Evolutionary conservation across 2,888 invertebrate genomes (phyloP).

Genomic region (Antitype chi): DNA sequence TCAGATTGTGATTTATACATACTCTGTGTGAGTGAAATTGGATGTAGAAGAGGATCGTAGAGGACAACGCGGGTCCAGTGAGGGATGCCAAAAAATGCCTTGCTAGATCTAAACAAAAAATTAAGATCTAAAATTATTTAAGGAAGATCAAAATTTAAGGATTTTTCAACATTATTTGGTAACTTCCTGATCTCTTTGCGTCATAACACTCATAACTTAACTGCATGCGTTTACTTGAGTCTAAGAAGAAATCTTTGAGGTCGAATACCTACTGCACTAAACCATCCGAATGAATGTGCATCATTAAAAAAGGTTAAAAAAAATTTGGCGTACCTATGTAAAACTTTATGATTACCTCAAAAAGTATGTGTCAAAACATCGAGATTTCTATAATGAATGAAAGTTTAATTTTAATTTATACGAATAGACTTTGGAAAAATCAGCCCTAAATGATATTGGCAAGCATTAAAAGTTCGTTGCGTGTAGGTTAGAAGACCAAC

Average conservation of each 20-base stretch:
- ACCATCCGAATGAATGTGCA: constrained; percentile 4
- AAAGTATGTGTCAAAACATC: neutral
- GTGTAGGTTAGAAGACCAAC: neutral
- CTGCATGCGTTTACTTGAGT: constrained; percentile 4
- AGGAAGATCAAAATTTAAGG: too few relatives aligned
- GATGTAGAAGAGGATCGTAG: too few relatives aligned
- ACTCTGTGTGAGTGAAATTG: too few relatives aligned
- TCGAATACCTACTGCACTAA: constrained; percentile 7
- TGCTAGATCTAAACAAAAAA: neutral
- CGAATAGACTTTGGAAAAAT: too few relatives aligned
- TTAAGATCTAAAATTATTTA: too few relatives aligned
- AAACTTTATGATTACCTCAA: constrained; percentile 5
- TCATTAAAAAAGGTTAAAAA: neutral
- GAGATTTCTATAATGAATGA: too few relatives aligned
- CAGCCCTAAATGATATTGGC: too few relatives aligned
- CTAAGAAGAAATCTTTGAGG: constrained; percentile 11
- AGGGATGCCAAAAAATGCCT: neutral
- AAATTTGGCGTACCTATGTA: neutral
- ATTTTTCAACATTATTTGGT: neutral
- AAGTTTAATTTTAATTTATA: too few relatives aligned
- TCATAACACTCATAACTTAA: constrained; percentile 17
- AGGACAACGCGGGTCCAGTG: neutral
- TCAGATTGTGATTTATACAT: too few relatives aligned
- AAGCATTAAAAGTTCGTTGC: neutral
- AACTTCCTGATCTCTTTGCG: constrained; percentile 12